phyloP scores from a whole-genome alignment of 2,113 vertebrate species.

The Oncorhynchus masou region DNA sequence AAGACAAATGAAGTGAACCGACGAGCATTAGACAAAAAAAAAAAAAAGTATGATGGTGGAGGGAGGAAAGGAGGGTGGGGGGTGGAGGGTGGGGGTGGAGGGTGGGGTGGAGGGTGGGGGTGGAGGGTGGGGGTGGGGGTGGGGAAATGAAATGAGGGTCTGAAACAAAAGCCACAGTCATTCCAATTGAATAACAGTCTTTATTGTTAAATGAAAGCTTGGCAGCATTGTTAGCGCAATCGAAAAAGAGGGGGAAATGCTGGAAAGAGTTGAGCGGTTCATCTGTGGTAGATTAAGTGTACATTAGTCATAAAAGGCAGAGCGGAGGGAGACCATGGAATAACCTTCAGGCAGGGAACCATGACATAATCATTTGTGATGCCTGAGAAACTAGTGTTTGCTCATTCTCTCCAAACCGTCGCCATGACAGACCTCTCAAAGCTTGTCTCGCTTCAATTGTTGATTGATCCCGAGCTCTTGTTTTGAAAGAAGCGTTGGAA shows the following conservation, averaged over 20 bases:
- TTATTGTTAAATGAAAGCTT: slow-evolving; percentile 14
- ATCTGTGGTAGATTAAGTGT: slow-evolving; percentile 54
- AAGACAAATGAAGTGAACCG: background rate
- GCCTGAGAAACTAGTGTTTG: slow-evolving; percentile 55
- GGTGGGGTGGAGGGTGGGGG: no score
- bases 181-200: slow-evolving; percentile 13
- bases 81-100: no score
- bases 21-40: background rate
- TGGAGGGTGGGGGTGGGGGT: no score
- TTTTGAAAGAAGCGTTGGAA: slow-evolving; percentile 14
- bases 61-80: no score
- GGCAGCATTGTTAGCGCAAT: slow-evolving; percentile 22
- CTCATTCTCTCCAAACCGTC: slow-evolving; percentile 40
- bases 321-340: slow-evolving; percentile 37
- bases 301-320: slow-evolving; percentile 57
- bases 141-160: background rate
- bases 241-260: slow-evolving; percentile 21
- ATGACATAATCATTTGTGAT: slow-evolving; percentile 50
- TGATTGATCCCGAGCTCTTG: slow-evolving; percentile 13
- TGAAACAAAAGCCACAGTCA: slow-evolving; percentile 15
- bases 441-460: slow-evolving; percentile 26
- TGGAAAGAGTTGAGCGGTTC: slow-evolving; percentile 28
- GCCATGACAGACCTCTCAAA: slow-evolving; percentile 11
- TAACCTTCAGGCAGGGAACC: slow-evolving; percentile 44
- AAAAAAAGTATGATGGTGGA: background rate